Evolutionary conservation across 2,113 vertebrate species (phyloP), one percentile per base, ranked within the genome.

Genomic region (Mugil cephalus): DNA sequence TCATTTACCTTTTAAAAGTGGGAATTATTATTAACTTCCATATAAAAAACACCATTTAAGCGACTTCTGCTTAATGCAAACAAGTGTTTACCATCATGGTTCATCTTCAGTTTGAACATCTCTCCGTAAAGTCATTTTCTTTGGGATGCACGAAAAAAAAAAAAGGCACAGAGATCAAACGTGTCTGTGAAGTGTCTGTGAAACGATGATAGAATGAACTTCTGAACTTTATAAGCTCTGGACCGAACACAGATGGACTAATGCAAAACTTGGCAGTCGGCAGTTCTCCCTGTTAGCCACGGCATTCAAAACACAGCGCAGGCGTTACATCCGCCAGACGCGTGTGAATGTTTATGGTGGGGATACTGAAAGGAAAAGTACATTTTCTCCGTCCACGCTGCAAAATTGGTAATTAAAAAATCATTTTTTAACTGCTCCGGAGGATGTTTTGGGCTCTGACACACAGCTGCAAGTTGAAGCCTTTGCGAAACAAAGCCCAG

Each of bases 151-250:
- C n/a, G n/a, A n/a, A n/a, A n/a, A n/a, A n/a, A n/a, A 61, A 65
- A 38, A 66, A 13, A 64, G 48, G 51, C 0, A 3, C 1, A 58
- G 42, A 73, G 43, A 69, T 12, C 0, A 11, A 35, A 69, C 18
- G 15, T 18, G 55, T 58, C 50, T 30, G 40, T 38, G 50, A 19
- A 61, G 56, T 42, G 12, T 65, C 53, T 60, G 10, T 43, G 19
- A 47, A 69, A 48, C 2, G 13, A 15, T 69, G 74, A 61, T 51
- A 60, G 62, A 18, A 15, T 54, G 58, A 63, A 52, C 52, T 53
- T 36, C 2, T 73, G 74, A 55, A 50, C 56, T 35, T 39, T 47
- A 38, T 42, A 10, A 66, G 40, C 7, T 43, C 7, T 8, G 9
- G 10, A 52, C 19, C 19, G 30, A 67, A 38, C 18, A 51, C 45